A percentile compares a stretch with the other conserved stretches of the same genome.
phyloP scores from a whole-genome alignment of 2,888 invertebrate species.

The Entomobrya proxima region DNA sequence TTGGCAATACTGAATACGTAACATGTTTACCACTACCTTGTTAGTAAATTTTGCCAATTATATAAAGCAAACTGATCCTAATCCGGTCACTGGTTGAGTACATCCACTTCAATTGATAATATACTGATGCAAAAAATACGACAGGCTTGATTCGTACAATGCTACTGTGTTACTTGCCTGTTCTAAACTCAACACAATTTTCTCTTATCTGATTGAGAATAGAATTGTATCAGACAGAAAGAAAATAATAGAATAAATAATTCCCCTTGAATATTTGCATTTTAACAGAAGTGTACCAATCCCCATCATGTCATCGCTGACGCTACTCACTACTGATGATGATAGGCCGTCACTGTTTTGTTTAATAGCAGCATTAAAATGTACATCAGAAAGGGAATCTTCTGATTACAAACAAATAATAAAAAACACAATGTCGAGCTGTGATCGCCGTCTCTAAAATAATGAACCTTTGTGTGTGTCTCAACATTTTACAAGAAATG shows the following conservation, averaged over 20 bases:
- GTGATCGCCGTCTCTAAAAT: slow-evolving; percentile 17
- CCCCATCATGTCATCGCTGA: slow-evolving; percentile 20
- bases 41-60: slow-evolving; percentile 62
- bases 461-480: slow-evolving; percentile 61
- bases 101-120: slow-evolving; percentile 45
- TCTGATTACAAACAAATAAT: slow-evolving; percentile 15
- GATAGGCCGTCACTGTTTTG: slow-evolving; percentile 4
- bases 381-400: background rate
- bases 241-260: slow-evolving; percentile 16
- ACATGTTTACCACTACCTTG: slow-evolving; percentile 60
- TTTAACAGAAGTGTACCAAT: background rate
- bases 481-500: slow-evolving; percentile 52
- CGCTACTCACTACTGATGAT: background rate
- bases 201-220: slow-evolving; percentile 52
- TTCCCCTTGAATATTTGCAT: slow-evolving; percentile 17
- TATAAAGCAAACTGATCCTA: slow-evolving; percentile 40
- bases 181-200: slow-evolving; percentile 1
- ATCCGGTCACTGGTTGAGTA: slow-evolving; percentile 37
- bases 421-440: background rate
- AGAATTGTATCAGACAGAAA: slow-evolving; percentile 24
- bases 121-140: slow-evolving; percentile 37
- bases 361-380: background rate
- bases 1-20: slow-evolving; percentile 35
- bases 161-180: slow-evolving; percentile 62
- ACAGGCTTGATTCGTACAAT: slow-evolving; percentile 56